Conservation (phyloP, 2,113 vertebrate genomes). For the Sapayoa aenigma region DNA sequence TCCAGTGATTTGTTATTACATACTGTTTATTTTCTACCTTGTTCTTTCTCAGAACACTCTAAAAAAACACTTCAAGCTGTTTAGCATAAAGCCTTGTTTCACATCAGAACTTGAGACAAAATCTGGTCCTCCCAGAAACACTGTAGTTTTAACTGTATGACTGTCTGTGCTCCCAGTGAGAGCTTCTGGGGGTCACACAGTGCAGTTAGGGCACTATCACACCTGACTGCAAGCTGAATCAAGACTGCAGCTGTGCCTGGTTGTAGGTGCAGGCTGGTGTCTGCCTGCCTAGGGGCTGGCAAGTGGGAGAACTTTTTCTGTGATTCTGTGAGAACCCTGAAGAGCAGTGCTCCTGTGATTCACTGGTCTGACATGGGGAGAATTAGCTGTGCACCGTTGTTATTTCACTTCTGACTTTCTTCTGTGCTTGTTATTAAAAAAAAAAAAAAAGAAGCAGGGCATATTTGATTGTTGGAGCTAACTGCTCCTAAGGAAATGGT, state of each 20-base stretch:
- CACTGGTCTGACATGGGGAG: rapidly evolving
- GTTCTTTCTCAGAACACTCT: background rate
- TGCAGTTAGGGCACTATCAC: background rate
- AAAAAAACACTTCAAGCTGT: background rate
- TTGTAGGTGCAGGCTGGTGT: background rate
- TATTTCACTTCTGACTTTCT: background rate
- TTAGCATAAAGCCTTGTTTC: background rate
- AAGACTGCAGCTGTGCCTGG: background rate
- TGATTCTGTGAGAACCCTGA: background rate
- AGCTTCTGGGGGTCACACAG: background rate
- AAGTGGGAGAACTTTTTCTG: background rate
- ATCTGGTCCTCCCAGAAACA: background rate
- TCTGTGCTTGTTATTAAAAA: background rate
- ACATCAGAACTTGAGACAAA: background rate
- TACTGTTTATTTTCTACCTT: background rate
- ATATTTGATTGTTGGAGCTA: background rate
- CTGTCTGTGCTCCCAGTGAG: background rate
- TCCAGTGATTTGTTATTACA: background rate
- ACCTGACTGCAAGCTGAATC: background rate
- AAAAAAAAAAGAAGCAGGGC: background rate
- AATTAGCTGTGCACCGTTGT: background rate
- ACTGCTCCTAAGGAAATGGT: background rate
- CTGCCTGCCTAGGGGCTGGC: background rate
- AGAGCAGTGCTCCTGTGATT: rapidly evolving
- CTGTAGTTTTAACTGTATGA: background rate